Conservation (phyloP, 2,888 invertebrate genomes). For the Tenthredo amoena region DNA sequence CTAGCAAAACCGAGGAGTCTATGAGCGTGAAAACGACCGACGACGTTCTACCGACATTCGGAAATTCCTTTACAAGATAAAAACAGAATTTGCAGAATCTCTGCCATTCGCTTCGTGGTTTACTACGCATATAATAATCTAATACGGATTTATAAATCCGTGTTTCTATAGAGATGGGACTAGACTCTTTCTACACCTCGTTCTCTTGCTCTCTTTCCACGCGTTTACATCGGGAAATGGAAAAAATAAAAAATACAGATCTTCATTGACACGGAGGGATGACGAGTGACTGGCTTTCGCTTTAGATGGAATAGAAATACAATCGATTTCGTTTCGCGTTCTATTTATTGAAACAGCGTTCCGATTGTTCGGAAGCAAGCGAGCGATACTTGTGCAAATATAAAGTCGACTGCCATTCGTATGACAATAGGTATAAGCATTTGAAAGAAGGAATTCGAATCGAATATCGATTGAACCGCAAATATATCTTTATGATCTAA, state of each 20-base stretch:
- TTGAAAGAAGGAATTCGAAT: conserved; percentile 1
- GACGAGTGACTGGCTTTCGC: conserved; percentile 15
- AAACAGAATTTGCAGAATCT: not conserved
- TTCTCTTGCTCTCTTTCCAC: not conserved
- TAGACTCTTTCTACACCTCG: not conserved
- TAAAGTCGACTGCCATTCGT: conserved; percentile 1
- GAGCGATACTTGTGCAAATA: not conserved
- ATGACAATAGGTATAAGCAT: not conserved
- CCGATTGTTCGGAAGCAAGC: conserved; percentile 18
- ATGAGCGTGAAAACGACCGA: not conserved
- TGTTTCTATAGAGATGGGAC: not conserved
- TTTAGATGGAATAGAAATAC: conserved; percentile 18
- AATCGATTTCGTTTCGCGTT: conserved; percentile 7
- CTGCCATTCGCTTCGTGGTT: not conserved
- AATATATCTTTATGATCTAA: not conserved
- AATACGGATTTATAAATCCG: not conserved
- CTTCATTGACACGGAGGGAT: conserved; percentile 24
- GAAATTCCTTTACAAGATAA: not conserved
- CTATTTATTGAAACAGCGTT: conserved; percentile 3
- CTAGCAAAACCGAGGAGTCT: not conserved
- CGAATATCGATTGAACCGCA: too few species aligned
- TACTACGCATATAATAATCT: not conserved
- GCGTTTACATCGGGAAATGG: not conserved
- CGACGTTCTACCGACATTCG: not conserved
- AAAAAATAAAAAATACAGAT: conserved; percentile 8